Conservation (phyloP, 2,888 invertebrate species). For the Pyralis farinalis region DNA sequence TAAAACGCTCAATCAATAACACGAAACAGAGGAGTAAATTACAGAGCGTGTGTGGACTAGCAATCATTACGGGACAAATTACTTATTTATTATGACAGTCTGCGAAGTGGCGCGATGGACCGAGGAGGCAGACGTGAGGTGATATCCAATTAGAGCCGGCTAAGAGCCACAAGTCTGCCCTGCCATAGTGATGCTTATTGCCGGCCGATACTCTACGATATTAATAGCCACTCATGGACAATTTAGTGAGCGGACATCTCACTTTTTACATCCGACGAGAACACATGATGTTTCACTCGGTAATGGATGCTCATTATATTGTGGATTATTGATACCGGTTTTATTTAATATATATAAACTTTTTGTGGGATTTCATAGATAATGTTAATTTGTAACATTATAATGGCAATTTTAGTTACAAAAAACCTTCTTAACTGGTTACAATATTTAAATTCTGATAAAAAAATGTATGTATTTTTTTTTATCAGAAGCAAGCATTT, state of each 20-base stretch:
- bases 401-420: too few species aligned
- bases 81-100: slow-evolving; percentile 36
- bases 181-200: slow-evolving; percentile 3
- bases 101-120: slow-evolving; percentile 29
- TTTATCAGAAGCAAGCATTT: too few species aligned
- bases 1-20: neutral
- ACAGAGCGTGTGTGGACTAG: slow-evolving; percentile 13
- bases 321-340: too few species aligned
- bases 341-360: too few species aligned
- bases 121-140: slow-evolving; percentile 30
- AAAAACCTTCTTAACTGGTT: too few species aligned
- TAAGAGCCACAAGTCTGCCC: slow-evolving; percentile 10
- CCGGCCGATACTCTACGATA: neutral
- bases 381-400: too few species aligned
- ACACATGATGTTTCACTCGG: neutral
- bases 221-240: neutral
- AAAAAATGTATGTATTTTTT: too few species aligned
- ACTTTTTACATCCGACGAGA: neutral
- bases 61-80: slow-evolving; percentile 30
- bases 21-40: slow-evolving; percentile 14
- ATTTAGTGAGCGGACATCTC: neutral
- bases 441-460: too few species aligned
- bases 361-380: too few species aligned
- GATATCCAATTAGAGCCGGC: slow-evolving; percentile 40
- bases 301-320: neutral